A percentile compares a stretch with the other conserved stretches of the same genome.
Evolutionary conservation across 2,888 invertebrate genomes (phyloP).

Genomic region (Melikaiella ostensackeni): DNA sequence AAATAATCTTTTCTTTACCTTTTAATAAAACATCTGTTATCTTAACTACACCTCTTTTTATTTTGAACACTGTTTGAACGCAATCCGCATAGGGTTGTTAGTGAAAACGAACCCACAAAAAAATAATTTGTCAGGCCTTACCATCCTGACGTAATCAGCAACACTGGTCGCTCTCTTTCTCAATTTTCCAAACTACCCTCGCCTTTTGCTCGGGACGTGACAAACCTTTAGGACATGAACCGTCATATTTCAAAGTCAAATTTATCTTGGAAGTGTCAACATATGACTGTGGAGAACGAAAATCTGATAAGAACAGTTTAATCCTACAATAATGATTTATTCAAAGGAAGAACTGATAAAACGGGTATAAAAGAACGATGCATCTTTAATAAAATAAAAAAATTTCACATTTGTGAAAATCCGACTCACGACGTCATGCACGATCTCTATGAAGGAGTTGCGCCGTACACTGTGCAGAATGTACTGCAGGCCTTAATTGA

Average conservation of each 20-base stretch:
- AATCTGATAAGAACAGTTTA: slow-evolving; percentile 17
- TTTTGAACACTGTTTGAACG: no score
- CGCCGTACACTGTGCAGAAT: slow-evolving; percentile 19
- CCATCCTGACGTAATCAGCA: no score
- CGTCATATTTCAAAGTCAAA: slow-evolving; percentile 31
- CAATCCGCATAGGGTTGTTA: no score
- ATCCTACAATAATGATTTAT: slow-evolving; percentile 23
- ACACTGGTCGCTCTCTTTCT: no score
- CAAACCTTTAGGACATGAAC: slow-evolving; percentile 25
- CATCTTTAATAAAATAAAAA: slow-evolving; percentile 35
- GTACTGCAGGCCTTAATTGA: slow-evolving; percentile 4
- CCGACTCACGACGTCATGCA: slow-evolving; percentile 14
- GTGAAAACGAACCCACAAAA: no score
- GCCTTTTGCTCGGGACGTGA: no score
- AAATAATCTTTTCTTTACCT: no score
- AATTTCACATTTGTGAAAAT: slow-evolving; percentile 42
- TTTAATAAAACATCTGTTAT: no score
- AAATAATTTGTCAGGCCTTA: no score
- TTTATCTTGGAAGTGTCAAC: slow-evolving; percentile 40
- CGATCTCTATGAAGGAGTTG: slow-evolving; percentile 26
- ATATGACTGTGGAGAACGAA: neutral
- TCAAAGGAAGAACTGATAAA: neutral
- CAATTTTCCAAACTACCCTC: no score
- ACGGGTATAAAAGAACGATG: slow-evolving; percentile 36
- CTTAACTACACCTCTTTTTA: no score